Evolutionary conservation across 2,113 vertebrate genomes (phyloP).

Genomic region (Laterallus jamaicensis): DNA sequence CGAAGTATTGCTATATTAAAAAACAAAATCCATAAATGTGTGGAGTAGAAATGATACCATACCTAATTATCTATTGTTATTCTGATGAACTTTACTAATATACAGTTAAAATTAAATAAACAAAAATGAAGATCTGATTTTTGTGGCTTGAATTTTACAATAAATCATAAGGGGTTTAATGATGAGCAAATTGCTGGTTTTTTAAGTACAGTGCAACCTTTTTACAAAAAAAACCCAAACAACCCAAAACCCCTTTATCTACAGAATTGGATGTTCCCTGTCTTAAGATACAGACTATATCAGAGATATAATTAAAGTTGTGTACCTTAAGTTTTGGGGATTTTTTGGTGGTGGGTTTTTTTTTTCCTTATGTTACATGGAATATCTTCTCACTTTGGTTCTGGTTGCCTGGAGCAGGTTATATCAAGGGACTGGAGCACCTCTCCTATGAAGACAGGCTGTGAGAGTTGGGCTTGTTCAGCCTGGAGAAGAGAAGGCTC

Average conservation of each 20-base stretch:
- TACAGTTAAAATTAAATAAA: neutral
- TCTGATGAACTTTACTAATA: neutral
- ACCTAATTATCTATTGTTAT: neutral
- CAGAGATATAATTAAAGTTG: neutral
- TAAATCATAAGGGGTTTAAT: neutral
- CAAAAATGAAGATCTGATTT: neutral
- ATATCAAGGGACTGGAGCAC: too few species aligned
- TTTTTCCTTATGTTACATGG: neutral
- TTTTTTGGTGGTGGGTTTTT: too few species aligned
- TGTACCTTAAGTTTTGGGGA: neutral
- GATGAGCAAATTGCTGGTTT: accelerated
- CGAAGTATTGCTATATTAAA: neutral
- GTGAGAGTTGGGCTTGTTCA: too few species aligned
- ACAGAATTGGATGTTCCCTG: neutral
- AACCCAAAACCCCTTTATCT: neutral
- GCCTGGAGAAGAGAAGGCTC: too few species aligned
- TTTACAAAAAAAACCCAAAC: too few species aligned
- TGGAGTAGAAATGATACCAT: neutral
- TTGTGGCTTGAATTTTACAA: neutral
- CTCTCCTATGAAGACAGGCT: too few species aligned
- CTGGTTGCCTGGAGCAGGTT: neutral
- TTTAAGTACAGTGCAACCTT: neutral
- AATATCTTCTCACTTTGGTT: neutral
- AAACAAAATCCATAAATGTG: neutral
- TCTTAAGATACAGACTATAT: neutral